phyloP scores from a whole-genome alignment of 2,797 vertebrate species.

The Melanotaenia boesemani region DNA sequence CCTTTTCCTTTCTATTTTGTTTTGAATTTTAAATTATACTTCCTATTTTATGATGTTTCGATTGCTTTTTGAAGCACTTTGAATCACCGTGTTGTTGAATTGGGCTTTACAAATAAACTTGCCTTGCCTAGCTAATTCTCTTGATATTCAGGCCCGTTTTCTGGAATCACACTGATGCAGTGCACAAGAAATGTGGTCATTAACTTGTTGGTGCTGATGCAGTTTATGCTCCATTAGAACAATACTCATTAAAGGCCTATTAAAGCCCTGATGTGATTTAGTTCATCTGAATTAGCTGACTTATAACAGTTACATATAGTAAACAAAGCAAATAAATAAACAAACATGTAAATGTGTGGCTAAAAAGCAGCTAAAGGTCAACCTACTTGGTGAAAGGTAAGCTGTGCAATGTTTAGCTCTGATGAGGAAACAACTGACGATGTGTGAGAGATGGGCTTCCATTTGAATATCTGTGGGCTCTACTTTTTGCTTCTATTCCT shows the following conservation, averaged over 20 bases:
- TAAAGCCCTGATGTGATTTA: neutral
- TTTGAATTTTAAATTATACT: no score
- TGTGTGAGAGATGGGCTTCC: slow-evolving; percentile 59
- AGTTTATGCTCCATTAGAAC: slow-evolving; percentile 3
- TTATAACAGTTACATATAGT: neutral
- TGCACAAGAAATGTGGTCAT: slow-evolving; percentile 15
- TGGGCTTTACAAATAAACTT: no score
- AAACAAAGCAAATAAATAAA: neutral
- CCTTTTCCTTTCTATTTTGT: no score
- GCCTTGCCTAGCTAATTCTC: slow-evolving; percentile 21
- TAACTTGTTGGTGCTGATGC: slow-evolving; percentile 6
- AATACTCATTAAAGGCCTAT: neutral
- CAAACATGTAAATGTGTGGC: neutral
- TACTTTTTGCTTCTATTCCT: slow-evolving; percentile 36
- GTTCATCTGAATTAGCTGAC: slow-evolving; percentile 15
- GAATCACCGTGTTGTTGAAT: no score
- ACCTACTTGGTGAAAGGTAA: slow-evolving; percentile 49
- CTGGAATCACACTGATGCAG: slow-evolving; percentile 14
- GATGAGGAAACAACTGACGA: slow-evolving; percentile 67
- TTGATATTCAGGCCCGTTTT: slow-evolving; percentile 33
- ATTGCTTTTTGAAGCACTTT: no score
- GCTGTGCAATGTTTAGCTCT: slow-evolving; percentile 38
- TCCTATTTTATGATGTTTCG: no score
- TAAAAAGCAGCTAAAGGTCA: slow-evolving; percentile 3
- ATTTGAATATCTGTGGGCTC: slow-evolving; percentile 53